phyloP scores from a whole-genome alignment of 2,888 invertebrate species.

The Melieria crassipennis region DNA sequence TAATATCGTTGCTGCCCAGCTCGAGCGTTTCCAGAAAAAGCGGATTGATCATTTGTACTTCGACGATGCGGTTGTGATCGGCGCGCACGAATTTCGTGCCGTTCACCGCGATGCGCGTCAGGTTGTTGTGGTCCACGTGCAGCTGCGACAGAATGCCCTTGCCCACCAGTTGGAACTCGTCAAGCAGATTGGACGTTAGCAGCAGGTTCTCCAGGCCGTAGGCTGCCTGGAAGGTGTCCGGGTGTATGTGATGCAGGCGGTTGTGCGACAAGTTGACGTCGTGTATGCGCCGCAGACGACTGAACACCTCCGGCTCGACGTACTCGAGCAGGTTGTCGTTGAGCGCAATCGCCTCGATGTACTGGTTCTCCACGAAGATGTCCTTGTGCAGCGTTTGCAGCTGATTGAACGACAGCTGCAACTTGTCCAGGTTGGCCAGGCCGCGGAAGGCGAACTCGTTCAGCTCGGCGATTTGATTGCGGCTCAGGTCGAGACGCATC shows the following conservation, averaged over 20 bases:
- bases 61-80: constrained; percentile 57
- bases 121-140: constrained; percentile 56
- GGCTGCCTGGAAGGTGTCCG: constrained; percentile 58
- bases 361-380: constrained; percentile 59
- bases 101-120: constrained; percentile 56
- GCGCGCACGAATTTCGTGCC: constrained; percentile 59
- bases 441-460: constrained; percentile 61
- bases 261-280: constrained; percentile 61
- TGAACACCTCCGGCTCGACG: constrained; percentile 59
- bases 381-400: constrained; percentile 54
- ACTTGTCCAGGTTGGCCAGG: constrained; percentile 55
- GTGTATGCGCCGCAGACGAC: constrained; percentile 57
- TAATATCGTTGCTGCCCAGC: constrained; percentile 55
- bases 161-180: constrained; percentile 52
- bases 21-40: constrained; percentile 56
- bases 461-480: constrained; percentile 54
- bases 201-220: constrained; percentile 56
- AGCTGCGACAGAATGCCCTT: constrained; percentile 56
- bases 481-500: constrained; percentile 60
- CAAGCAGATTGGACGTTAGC: constrained; percentile 52
- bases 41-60: constrained; percentile 51
- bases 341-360: constrained; percentile 56
- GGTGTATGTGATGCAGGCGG: constrained; percentile 53
- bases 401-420: constrained; percentile 57
- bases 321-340: constrained; percentile 58